phyloP scores from a whole-genome alignment of 1,140 invertebrate genomes.

The Magallana gigas region DNA sequence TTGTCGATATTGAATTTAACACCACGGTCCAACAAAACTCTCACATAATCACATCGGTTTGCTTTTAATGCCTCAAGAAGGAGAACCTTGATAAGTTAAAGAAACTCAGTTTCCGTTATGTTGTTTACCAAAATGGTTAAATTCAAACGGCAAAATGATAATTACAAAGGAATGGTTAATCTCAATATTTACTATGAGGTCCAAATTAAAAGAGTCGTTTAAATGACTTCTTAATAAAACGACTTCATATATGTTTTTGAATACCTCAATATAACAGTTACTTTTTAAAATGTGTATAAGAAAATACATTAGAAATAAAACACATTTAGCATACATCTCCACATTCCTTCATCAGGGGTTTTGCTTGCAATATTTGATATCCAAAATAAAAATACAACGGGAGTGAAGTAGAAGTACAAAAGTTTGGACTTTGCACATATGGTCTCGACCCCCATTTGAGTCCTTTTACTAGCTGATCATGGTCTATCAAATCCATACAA shows the following conservation, averaged over 20 bases:
- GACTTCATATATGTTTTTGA: no score
- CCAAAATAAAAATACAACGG: not conserved
- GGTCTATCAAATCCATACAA: no score
- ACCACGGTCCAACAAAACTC: slow-evolving; percentile 36
- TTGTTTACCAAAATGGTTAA: no score
- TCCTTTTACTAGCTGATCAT: no score
- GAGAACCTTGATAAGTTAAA: not conserved
- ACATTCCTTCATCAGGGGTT: not conserved
- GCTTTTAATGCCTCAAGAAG: not conserved
- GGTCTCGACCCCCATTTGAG: not conserved
- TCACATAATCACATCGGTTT: slow-evolving; percentile 6
- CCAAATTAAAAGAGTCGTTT: not conserved
- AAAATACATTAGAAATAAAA: not conserved
- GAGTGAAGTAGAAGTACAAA: not conserved
- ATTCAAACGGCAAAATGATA: not conserved
- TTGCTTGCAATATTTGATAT: not conserved
- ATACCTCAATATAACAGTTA: no score
- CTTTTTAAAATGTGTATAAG: not conserved
- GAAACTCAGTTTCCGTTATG: no score
- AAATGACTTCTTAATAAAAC: no score
- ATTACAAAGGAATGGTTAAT: not conserved
- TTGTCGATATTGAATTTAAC: slow-evolving; percentile 8
- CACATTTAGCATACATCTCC: not conserved
- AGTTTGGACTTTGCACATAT: not conserved
- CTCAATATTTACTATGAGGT: not conserved